Evolutionary conservation across 30 jellyfish, hydroid and myxozoan genomes (phyloP).

Genomic region (Pelagia noctiluca): DNA sequence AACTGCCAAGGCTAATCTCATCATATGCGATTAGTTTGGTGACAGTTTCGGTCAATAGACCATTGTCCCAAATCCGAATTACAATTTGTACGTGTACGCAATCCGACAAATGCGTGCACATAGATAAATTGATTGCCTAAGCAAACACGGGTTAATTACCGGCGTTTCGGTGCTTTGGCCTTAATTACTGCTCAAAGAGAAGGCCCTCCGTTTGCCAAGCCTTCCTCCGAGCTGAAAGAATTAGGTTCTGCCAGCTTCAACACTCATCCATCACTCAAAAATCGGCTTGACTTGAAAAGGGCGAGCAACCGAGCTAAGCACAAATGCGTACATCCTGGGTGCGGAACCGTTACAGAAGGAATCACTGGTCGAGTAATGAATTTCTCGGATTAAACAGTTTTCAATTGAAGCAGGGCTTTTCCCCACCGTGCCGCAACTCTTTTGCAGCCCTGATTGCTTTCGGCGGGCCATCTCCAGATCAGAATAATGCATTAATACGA

Average conservation of each 20-base stretch:
- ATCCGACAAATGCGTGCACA: constrained; percentile 79
- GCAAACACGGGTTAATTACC: constrained; percentile 77
- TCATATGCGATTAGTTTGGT: constrained; percentile 76
- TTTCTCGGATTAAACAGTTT: constrained; percentile 69
- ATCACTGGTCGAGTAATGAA: constrained; percentile 41
- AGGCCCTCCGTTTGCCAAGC: constrained; percentile 6
- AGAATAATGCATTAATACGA: constrained; percentile 44
- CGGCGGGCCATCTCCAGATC: constrained; percentile 74
- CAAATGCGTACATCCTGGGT: constrained; percentile 56
- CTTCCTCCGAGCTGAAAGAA: too few relatives aligned
- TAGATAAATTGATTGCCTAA: constrained; percentile 79
- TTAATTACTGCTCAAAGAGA: constrained; percentile 61
- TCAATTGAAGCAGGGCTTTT: constrained; percentile 66
- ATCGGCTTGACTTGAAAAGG: constrained; percentile 41
- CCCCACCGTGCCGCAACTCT: constrained; percentile 78
- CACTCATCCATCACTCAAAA: constrained; percentile 46
- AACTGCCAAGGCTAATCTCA: constrained; percentile 68
- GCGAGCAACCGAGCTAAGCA: constrained; percentile 17
- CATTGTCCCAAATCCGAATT: constrained; percentile 89
- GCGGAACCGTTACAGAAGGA: constrained; percentile 62
- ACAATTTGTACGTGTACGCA: constrained; percentile 78
- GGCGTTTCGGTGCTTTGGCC: constrained; percentile 63
- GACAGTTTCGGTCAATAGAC: constrained; percentile 86
- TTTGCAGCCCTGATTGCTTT: constrained; percentile 43
- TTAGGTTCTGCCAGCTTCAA: constrained; percentile 42